Base-by-base conservation (phyloP, 30 jellyfish, hydroid and myxozoan species). In the Turritopsis dohrnii region DNA sequence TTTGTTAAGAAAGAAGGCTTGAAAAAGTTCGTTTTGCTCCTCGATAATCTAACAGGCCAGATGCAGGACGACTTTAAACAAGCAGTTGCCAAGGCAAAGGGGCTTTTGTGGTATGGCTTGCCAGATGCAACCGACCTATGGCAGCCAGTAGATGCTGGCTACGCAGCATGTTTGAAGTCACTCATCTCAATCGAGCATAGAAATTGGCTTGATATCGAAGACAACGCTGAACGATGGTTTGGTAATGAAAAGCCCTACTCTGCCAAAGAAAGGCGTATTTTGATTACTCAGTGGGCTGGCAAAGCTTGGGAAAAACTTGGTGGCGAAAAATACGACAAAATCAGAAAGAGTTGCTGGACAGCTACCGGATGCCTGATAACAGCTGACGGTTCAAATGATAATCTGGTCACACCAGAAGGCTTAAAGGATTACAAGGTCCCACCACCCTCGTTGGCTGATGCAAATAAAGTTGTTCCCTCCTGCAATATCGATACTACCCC, bases 271-370 rank as follows among this genome's bases (percentile, higher is more conserved):
- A 8, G 80, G 8, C 4, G 29, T 19, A 73, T 83, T 28, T 83
- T 83, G 89, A 74, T 71, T 28, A 74, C 90, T 21, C 90, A 73
- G 22, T 81, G 88, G 88, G 88, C 88, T 19, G 88, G 88, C 5
- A 71, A 81, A 81, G 88, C 88, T 8, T 75, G 83, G 83, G 52
- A 75, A 22, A 21, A 13, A n/a, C 52, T 75, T 23, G 8, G 65
- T 27, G 29, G 7, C 29, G 76, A 30, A 9, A 75, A 75, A 52
- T 79, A 79, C 21, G 86, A 79, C 80, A 79, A 79, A 54, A 29
- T 72, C 23, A 1, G 1, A 30, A 18, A 65, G 86, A 1, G 1
- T 29, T 29, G 81, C 52, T 79, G 81, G 86, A 1, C 1, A 17
- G 31, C 25, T 1, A 31, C 86, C 19, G 86, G 86, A 3, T 79